Percentiles rank a stretch among this genome's conserved stretches.
Conservation (phyloP, 2,113 vertebrate species). For the Danio rerio region GRCz12tu NC_133193.1:19249501-19250000, state of each 20-base stretch:
- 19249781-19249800: constrained; percentile 96
- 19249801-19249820: constrained; percentile 89
- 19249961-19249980: constrained; percentile 68
- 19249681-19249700: constrained; percentile 80
- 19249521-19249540: constrained; percentile 51
- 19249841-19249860: constrained; percentile 85
- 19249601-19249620: constrained; percentile 79
- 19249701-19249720: constrained; percentile 84
- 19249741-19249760: constrained; percentile 74
- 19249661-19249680: constrained; percentile 65
- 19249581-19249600: constrained; percentile 72
- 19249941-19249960: constrained; percentile 82
- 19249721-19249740: constrained; percentile 82
- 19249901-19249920: constrained; percentile 55
- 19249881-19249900: constrained; percentile 71
- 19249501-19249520: constrained; percentile 75
- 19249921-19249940: constrained; percentile 82
- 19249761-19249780: constrained; percentile 87
- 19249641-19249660: constrained; percentile 73
- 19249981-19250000: constrained; percentile 51
- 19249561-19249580: constrained; percentile 69
- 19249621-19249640: constrained; percentile 82
- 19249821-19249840: constrained; percentile 91
- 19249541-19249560: constrained; percentile 73
- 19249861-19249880: constrained; percentile 85